phyloP scores from a whole-genome alignment of 1,140 invertebrate species.

The Pseudachorutes palmiensis region DNA sequence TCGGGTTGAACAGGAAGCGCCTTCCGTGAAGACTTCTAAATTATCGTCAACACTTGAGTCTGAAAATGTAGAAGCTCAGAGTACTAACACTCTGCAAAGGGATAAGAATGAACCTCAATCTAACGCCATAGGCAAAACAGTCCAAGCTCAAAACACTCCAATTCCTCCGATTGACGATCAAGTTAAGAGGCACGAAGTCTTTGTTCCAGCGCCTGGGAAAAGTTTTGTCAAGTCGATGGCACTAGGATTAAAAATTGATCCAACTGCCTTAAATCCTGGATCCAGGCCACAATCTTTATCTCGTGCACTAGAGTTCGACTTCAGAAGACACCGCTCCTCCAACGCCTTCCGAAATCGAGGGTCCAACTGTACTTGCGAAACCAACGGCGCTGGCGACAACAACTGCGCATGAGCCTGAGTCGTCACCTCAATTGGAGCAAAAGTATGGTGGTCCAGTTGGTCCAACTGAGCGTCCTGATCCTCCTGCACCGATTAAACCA shows the following conservation, averaged over 20 bases:
- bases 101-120: too few relatives aligned
- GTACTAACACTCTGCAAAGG: too few relatives aligned
- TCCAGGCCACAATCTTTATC: slow-evolving; percentile 43
- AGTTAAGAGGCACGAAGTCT: not conserved
- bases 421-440: slow-evolving; percentile 4
- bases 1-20: not conserved
- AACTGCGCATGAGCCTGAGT: not conserved
- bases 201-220: not conserved
- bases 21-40: not conserved
- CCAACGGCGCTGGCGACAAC: not conserved
- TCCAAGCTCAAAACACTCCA: not conserved
- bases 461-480: not conserved
- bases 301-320: too few relatives aligned
- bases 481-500: not conserved
- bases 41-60: not conserved
- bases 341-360: not conserved
- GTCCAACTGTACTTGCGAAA: not conserved
- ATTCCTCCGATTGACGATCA: too few relatives aligned
- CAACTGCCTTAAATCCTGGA: slow-evolving; percentile 52
- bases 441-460: not conserved
- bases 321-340: too few relatives aligned
- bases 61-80: too few relatives aligned
- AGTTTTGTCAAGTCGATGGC: slow-evolving; percentile 17
- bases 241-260: slow-evolving; percentile 52
- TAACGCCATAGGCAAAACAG: too few relatives aligned